Percentiles rank a stretch among this genome's conserved stretches.
Evolutionary conservation across 2,797 vertebrate genomes (phyloP).

Genomic region (Coreius guichenoti): DNA sequence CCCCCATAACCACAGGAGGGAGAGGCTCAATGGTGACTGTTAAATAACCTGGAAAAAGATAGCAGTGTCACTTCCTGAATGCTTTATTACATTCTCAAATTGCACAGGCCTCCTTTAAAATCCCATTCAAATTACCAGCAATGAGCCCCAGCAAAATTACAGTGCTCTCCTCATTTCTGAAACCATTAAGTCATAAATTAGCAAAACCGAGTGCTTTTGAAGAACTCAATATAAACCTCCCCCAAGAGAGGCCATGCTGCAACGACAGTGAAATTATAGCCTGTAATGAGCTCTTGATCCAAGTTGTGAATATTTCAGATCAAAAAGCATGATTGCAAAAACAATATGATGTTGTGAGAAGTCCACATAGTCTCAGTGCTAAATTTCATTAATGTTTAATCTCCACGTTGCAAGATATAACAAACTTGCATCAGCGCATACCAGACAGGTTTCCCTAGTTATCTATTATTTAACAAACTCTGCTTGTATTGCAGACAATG

Average conservation of each 20-base stretch:
- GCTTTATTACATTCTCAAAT: conserved; percentile 44
- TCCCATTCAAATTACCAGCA: conserved; percentile 28
- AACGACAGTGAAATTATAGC: conserved; percentile 22
- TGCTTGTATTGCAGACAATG: neutral
- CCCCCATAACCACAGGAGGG: conserved; percentile 89
- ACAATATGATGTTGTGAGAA: conserved; percentile 18
- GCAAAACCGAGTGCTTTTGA: conserved; percentile 8
- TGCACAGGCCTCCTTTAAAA: conserved; percentile 17
- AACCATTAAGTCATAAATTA: conserved; percentile 34
- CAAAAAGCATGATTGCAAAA: conserved; percentile 31
- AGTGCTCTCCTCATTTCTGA: conserved; percentile 22
- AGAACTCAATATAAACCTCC: conserved; percentile 21
- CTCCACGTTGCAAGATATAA: conserved; percentile 21
- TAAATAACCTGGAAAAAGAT: conserved; percentile 82
- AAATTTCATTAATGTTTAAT: conserved; percentile 45
- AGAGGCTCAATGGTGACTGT: conserved; percentile 90
- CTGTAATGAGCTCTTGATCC: conserved; percentile 26
- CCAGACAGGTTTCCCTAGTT: neutral
- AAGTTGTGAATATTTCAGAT: conserved; percentile 32
- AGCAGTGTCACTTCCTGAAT: conserved; percentile 41
- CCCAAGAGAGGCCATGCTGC: conserved; percentile 28
- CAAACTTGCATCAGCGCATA: neutral
- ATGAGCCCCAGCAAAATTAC: neutral
- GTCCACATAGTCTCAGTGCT: conserved; percentile 1
- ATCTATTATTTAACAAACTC: neutral